Percentiles rank a stretch among this genome's conserved stretches.
These are phyloP conservation scores for Acanthosepion lycidas DNA, from an alignment of 2,888 invertebrate species.

Conservation along the genomic window DNA sequence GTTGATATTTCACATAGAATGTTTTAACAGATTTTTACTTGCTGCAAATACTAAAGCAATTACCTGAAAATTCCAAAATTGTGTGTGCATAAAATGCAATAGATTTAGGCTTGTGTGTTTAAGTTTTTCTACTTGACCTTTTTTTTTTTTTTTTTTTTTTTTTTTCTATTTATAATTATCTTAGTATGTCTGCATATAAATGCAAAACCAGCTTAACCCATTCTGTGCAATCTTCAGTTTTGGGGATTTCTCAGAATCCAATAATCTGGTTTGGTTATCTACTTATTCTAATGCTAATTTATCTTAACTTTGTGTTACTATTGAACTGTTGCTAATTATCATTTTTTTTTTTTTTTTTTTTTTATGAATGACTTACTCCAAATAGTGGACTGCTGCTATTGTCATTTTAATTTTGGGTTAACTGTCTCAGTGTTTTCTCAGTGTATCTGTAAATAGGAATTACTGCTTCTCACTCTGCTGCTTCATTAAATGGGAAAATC, in stretches of 20 bases:
- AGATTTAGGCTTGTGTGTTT: background rate
- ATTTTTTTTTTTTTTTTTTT: background rate
- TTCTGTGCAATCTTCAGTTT: background rate
- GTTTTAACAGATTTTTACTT: background rate
- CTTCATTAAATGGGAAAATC: slow-evolving; percentile 24
- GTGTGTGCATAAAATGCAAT: background rate
- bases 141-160: background rate
- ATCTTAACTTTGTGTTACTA: background rate
- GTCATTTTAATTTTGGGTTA: background rate
- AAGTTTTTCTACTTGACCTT: background rate
- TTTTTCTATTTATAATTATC: background rate
- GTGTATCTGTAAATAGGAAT: background rate
- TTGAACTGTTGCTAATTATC: background rate
- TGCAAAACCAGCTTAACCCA: background rate
- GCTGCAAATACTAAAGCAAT: background rate
- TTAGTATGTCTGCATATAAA: background rate
- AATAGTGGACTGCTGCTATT: background rate
- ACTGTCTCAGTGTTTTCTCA: slow-evolving; percentile 14
- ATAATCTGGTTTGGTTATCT: background rate
- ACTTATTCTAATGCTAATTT: background rate
- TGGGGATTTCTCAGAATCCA: background rate
- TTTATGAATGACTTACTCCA: background rate
- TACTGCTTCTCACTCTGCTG: slow-evolving; percentile 36
- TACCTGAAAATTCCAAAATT: background rate
- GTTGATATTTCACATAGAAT: slow-evolving; percentile 33